Conservation (phyloP, 2,888 invertebrate species). For the Drosophila acutilabella region DNA sequence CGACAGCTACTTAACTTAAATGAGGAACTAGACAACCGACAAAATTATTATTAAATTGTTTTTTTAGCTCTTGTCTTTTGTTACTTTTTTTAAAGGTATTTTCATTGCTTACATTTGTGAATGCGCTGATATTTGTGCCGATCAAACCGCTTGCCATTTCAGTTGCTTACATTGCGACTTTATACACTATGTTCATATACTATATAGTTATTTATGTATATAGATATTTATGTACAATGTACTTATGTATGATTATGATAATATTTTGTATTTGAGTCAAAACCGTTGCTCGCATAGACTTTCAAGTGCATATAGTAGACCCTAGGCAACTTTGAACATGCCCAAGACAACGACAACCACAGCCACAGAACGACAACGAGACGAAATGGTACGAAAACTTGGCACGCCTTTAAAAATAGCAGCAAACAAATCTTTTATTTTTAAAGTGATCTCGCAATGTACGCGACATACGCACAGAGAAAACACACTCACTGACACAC, state of each 20-base stretch:
- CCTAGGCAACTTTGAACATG: slow-evolving; percentile 53
- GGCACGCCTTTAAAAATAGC: slow-evolving; percentile 78
- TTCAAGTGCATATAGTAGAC: slow-evolving; percentile 70
- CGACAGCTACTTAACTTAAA: slow-evolving; percentile 3
- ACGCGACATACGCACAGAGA: slow-evolving; percentile 47
- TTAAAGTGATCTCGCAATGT: slow-evolving; percentile 75
- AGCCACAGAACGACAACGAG: slow-evolving; percentile 29
- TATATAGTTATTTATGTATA: slow-evolving; percentile 1
- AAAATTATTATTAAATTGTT: background rate
- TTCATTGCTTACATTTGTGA: slow-evolving; percentile 71
- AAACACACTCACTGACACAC: slow-evolving; percentile 25
- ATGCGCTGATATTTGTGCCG: slow-evolving; percentile 71
- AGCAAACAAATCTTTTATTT: slow-evolving; percentile 80
- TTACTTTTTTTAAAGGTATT: slow-evolving; percentile 1
- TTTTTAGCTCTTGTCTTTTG: background rate
- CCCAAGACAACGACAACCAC: slow-evolving; percentile 41
- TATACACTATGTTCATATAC: slow-evolving; percentile 25
- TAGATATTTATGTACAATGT: slow-evolving; percentile 6
- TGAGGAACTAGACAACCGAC: background rate
- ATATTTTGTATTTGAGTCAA: slow-evolving; percentile 18
- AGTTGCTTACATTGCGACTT: slow-evolving; percentile 65
- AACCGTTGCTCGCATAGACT: slow-evolving; percentile 25
- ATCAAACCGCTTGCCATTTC: slow-evolving; percentile 73
- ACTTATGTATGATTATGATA: slow-evolving; percentile 22
- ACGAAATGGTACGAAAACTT: slow-evolving; percentile 66